Evolutionary conservation across 2,888 invertebrate species (phyloP).

Genomic region (Tinea pellionella): DNA sequence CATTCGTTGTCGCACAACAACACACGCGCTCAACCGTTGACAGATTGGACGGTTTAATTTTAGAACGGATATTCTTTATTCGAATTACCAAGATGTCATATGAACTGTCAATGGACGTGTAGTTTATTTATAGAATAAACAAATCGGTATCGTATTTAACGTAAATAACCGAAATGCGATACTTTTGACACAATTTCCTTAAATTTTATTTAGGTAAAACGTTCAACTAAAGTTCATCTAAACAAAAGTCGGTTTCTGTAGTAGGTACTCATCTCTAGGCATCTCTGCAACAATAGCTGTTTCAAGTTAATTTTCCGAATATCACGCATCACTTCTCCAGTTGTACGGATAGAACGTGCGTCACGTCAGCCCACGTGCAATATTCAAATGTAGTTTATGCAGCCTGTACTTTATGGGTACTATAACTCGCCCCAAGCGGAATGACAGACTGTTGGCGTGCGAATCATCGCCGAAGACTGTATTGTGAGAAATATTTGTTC

Average conservation of each 20-base stretch:
- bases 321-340: not conserved
- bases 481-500: conserved; percentile 10
- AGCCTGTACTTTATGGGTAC: conserved; percentile 41
- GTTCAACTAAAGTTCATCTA: too few species aligned
- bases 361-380: conserved; percentile 37
- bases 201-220: not conserved
- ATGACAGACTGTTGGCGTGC: conserved; percentile 14
- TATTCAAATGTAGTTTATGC: conserved; percentile 54
- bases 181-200: not conserved
- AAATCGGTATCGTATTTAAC: not conserved
- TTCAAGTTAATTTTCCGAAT: conserved; percentile 3
- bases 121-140: not conserved
- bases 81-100: conserved; percentile 23
- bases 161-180: not conserved
- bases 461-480: conserved; percentile 12
- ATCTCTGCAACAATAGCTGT: not conserved
- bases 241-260: too few species aligned
- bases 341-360: not conserved
- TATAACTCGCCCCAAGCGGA: conserved; percentile 27
- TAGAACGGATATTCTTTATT: conserved; percentile 60
- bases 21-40: conserved; percentile 63
- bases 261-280: not conserved
- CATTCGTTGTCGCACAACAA: conserved; percentile 63
- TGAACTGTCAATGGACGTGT: conserved; percentile 6
- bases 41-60: conserved; percentile 63